These are phyloP conservation scores for Harpalus rubripes DNA, from an alignment of 2,888 invertebrate species.

Conservation along the genomic window DNA sequence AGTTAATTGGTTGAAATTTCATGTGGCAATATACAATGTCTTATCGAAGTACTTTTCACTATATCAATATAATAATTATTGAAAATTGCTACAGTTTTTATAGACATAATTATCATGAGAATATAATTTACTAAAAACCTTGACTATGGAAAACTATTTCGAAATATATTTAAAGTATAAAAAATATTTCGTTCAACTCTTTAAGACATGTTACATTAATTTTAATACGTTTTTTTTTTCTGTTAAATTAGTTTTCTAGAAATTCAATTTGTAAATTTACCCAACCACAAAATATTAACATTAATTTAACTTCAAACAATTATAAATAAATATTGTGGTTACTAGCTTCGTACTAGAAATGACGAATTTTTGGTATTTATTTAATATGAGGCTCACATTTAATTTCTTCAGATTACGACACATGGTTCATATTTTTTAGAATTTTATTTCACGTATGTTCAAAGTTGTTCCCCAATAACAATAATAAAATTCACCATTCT, in stretches of 20 bases:
- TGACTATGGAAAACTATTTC: slow-evolving; percentile 3
- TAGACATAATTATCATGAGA: slow-evolving; percentile 16
- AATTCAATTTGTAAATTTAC: neutral
- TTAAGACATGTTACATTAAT: neutral
- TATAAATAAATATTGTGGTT: no score
- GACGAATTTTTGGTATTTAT: no score
- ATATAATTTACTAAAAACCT: slow-evolving; percentile 24
- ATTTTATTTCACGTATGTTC: no score
- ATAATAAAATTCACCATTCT: no score
- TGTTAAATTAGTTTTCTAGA: neutral
- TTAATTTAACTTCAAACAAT: neutral
- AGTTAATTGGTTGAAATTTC: neutral
- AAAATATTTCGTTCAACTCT: neutral
- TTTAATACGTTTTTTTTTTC: neutral
- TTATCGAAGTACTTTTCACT: neutral
- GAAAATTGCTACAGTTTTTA: slow-evolving; percentile 2
- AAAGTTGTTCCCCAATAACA: no score
- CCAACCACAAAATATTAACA: neutral
- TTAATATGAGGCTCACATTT: no score
- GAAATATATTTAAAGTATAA: slow-evolving; percentile 24
- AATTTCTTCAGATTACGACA: no score
- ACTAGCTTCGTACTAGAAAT: no score
- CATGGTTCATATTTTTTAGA: no score
- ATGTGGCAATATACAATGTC: neutral
- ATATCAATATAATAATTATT: slow-evolving; percentile 32